Percentiles rank a stretch among this genome's conserved stretches.
Evolutionary conservation across 2,797 vertebrate genomes (phyloP).

Genomic region (Dendrocincla fuliginosa): DNA sequence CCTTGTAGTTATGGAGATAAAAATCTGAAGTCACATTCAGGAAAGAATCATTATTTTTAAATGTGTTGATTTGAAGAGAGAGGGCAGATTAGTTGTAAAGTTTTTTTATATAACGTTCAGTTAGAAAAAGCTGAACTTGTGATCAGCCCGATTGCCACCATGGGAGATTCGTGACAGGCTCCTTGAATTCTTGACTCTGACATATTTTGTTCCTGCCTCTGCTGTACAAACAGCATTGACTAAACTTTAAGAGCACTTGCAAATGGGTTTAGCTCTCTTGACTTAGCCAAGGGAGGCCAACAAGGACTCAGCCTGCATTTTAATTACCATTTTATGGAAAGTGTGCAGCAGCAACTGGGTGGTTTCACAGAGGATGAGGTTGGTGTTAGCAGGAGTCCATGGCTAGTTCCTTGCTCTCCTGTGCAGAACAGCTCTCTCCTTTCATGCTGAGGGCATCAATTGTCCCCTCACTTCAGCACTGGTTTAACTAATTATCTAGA

Average conservation of each 20-base stretch:
- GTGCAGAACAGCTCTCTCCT: not conserved
- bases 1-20: not conserved
- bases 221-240: not conserved
- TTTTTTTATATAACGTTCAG: not conserved
- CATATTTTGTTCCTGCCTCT: not conserved
- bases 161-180: not conserved
- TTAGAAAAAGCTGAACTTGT: not conserved
- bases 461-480: not conserved
- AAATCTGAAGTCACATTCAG: not conserved
- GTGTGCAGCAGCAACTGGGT: rapidly evolving
- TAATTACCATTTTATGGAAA: not conserved
- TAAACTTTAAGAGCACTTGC: not conserved
- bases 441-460: not conserved
- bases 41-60: not conserved
- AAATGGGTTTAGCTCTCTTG: not conserved
- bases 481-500: not conserved
- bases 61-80: not conserved
- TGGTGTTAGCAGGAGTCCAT: rapidly evolving
- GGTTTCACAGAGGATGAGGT: not conserved
- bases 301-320: not conserved
- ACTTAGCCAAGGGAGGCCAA: slow-evolving; percentile 7
- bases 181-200: not conserved
- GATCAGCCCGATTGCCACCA: not conserved
- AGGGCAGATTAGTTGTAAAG: not conserved
- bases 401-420: rapidly evolving